Conservation (phyloP, 2,113 vertebrate genomes). For the Acanthochromis polyacanthus region DNA sequence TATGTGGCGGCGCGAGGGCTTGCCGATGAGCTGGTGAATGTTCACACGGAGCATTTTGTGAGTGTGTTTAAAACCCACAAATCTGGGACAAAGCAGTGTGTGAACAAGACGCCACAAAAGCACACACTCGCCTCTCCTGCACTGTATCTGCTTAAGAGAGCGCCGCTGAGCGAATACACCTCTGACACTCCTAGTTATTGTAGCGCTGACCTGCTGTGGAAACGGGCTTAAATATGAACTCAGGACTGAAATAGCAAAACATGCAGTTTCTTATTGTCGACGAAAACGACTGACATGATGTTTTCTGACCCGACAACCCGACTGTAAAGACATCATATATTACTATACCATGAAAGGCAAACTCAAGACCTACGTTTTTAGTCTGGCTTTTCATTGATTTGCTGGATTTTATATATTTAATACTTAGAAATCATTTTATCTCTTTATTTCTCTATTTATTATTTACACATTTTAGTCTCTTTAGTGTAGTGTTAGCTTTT, state of each 20-base stretch:
- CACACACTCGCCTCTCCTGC: constrained; percentile 5
- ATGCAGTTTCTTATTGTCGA: not conserved
- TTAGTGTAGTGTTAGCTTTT: too few relatives aligned
- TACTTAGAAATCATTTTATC: too few relatives aligned
- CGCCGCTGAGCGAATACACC: not conserved
- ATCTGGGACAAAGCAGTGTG: constrained; percentile 45
- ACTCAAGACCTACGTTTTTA: too few relatives aligned
- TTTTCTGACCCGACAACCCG: not conserved
- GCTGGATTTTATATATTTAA: too few relatives aligned
- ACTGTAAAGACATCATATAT: not conserved
- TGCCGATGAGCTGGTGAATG: constrained; percentile 38
- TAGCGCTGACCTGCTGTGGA: constrained; percentile 23
- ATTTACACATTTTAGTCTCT: too few relatives aligned
- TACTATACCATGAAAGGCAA: not conserved
- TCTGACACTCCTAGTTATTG: constrained; percentile 28
- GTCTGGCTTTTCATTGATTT: too few relatives aligned
- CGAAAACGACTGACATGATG: not conserved
- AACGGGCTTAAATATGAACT: constrained; percentile 14
- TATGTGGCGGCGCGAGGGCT: constrained; percentile 14
- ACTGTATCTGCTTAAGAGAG: not conserved
- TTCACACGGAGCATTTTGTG: constrained; percentile 15
- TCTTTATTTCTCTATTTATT: too few relatives aligned
- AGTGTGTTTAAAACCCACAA: constrained; percentile 34
- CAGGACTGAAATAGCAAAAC: not conserved
- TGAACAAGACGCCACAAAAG: constrained; percentile 3